Evolutionary conservation across 92 coral and sea anemone genomes (phyloP), one percentile per base, ranked within the genome.

Genomic region (Blastomussa wellsi): DNA sequence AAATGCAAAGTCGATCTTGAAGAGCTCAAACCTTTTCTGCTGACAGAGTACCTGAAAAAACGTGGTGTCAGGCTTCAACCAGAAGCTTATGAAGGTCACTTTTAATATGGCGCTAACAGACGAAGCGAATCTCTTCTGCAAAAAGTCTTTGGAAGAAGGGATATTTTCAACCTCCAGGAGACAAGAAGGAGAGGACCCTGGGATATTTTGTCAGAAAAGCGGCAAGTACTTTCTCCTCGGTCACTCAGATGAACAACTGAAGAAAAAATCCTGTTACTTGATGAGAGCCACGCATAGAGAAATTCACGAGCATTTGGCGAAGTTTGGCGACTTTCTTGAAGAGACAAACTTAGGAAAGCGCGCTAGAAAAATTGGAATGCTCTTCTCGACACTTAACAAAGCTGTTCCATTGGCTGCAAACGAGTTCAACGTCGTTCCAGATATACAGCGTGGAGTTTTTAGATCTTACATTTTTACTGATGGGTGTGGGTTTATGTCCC

Each of bases 231-330:
- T 62, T 49, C 93, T 87, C 64, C 90, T 95, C 37, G 97, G 95
- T 15, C 98, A 95, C 72, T 91, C 97, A 20, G 87, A 89, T 70
- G 89, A 90, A 49, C 98, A 95, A 60, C 91, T 95, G 29, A 92
- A 87, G 51, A 86, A 87, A 49, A 90, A 89, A 79, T 89, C 93
- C 15, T 95, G 98, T 60, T 88, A 82, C 53, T 78, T 95, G 68
- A 86, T 89, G 67, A 72, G 75, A 67, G 97, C 84, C 1, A 52
- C 85, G 1, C 78, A 82, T 77, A 86, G 80, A 47, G 91, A 91
- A 74, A 95, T 95, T 55, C 92, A 90, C 67, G 73, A 86, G 8
- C 49, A 82, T 7, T 87, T 95, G 19, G 79, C 91, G 11, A 78
- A 82, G 82, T 93, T 95, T 86, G 95, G 91, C 29, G 91, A 93